Conservation (phyloP, 2,113 vertebrate genomes). For the Pseudopodoces humilis region DNA sequence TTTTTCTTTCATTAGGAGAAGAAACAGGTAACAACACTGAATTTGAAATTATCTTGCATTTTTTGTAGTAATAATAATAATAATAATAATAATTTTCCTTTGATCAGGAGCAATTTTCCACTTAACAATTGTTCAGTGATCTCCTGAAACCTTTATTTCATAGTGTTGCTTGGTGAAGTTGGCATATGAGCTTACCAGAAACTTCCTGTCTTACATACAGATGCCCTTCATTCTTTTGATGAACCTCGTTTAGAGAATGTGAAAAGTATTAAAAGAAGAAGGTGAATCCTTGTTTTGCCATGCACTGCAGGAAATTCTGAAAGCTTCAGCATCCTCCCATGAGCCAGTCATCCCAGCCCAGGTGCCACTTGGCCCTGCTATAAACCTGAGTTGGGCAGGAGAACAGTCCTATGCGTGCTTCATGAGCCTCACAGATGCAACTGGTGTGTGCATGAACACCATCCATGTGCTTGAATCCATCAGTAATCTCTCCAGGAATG, state of each 20-base stretch:
- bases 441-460: neutral
- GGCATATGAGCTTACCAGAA: neutral
- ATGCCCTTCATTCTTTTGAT: neutral
- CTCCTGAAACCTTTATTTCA: neutral
- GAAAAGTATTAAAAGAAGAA: neutral
- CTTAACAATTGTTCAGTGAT: neutral
- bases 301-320: neutral
- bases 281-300: neutral
- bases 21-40: neutral
- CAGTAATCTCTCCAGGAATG: neutral
- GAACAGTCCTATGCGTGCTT: neutral
- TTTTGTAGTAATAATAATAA: neutral
- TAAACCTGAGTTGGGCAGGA: neutral
- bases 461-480: accelerated
- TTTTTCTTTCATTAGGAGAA: neutral
- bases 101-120: neutral
- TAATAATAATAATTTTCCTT: neutral
- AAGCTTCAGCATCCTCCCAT: neutral
- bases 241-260: neutral
- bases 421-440: neutral
- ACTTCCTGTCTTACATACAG: neutral
- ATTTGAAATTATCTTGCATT: neutral
- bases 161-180: neutral
- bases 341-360: neutral
- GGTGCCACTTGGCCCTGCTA: neutral